phyloP scores from a whole-genome alignment of 2,888 invertebrate genomes.

The Dioctria linearis region DNA sequence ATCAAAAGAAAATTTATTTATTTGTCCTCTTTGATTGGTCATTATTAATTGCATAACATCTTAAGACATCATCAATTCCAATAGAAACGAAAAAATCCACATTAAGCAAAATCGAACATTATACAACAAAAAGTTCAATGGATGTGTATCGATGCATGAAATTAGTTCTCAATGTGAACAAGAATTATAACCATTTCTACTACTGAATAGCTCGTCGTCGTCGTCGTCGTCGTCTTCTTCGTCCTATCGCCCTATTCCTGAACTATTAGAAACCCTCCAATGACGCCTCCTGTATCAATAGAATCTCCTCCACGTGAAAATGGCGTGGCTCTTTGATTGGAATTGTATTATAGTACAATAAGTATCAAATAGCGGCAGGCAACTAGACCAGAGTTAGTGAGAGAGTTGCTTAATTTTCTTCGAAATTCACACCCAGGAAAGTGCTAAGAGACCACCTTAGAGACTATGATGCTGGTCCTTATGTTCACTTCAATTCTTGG shows the following conservation, averaged over 20 bases:
- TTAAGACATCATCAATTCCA: too few species aligned
- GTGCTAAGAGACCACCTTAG: conserved; percentile 22
- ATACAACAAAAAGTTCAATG: conserved; percentile 38
- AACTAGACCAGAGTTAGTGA: background rate
- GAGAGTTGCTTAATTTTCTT: conserved; percentile 48
- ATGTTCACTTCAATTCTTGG: conserved; percentile 45
- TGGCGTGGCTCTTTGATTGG: background rate
- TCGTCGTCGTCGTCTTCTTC: background rate
- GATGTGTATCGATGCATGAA: conserved; percentile 47
- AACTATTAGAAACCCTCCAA: background rate
- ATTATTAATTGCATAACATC: too few species aligned
- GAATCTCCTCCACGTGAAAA: too few species aligned
- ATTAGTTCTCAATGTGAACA: conserved; percentile 46
- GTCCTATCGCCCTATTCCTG: conserved; percentile 16
- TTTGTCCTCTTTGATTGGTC: too few species aligned
- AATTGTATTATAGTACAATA: conserved; percentile 1
- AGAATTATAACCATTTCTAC: conserved; percentile 38
- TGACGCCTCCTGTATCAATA: too few species aligned
- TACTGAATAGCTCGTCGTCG: background rate
- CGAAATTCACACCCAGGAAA: conserved; percentile 40
- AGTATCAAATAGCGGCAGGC: conserved; percentile 10
- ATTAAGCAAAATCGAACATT: conserved; percentile 34
- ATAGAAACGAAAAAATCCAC: background rate
- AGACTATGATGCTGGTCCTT: conserved; percentile 14
- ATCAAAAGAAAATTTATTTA: too few species aligned